Evolutionary conservation across 2,888 invertebrate species (phyloP).

Genomic region (Thymelicus lineola): DNA sequence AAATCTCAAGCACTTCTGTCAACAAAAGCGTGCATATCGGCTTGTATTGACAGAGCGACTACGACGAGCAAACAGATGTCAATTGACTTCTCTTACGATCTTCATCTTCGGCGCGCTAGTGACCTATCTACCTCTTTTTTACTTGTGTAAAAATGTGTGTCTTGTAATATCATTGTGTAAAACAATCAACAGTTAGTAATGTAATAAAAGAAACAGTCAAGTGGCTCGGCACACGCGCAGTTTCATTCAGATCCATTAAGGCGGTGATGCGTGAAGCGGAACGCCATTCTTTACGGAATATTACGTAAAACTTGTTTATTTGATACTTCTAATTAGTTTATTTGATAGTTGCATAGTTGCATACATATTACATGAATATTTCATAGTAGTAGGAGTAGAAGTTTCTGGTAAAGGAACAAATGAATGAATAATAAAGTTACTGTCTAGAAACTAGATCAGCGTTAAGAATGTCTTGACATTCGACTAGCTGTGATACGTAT

Average conservation of each 20-base stretch:
- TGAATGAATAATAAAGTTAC: neutral
- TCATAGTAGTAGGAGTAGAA: no score
- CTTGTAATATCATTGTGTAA: no score
- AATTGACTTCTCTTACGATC: no score
- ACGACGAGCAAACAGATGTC: no score
- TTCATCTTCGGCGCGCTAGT: no score
- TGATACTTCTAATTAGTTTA: conserved; percentile 5
- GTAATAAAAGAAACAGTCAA: conserved; percentile 28
- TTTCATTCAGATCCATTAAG: conserved; percentile 34
- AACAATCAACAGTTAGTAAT: neutral
- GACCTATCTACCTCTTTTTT: no score
- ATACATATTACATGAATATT: neutral
- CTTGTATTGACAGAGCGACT: no score
- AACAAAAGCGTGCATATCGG: no score
- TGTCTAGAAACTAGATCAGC: neutral
- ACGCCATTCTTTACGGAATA: conserved; percentile 31
- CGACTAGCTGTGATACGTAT: neutral
- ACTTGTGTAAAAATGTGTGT: no score
- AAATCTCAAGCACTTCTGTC: no score
- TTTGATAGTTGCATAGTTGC: neutral
- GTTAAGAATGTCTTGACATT: no score
- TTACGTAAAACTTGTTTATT: conserved; percentile 27
- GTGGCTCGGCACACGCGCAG: conserved; percentile 23
- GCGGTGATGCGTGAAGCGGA: conserved; percentile 30
- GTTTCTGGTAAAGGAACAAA: no score